Evolutionary conservation across 2,797 vertebrate genomes (phyloP).

Genomic region (Pangasius djambal): DNA sequence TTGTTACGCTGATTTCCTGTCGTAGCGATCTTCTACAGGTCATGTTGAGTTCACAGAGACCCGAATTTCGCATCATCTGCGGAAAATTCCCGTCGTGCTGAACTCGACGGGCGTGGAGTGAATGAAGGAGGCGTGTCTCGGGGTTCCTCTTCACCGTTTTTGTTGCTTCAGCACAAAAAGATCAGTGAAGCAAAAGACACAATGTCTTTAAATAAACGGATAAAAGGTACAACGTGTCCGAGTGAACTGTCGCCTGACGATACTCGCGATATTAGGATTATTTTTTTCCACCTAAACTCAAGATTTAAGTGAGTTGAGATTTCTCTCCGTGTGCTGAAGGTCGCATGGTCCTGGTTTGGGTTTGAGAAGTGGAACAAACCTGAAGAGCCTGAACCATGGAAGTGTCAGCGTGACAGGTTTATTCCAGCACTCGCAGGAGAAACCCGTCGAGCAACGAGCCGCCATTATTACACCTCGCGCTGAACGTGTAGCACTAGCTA

Average conservation of each 20-base stretch:
- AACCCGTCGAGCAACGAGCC: neutral
- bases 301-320: neutral
- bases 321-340: neutral
- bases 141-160: neutral
- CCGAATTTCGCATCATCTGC: neutral
- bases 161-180: neutral
- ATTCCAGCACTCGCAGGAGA: neutral
- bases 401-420: neutral
- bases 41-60: neutral
- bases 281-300: neutral
- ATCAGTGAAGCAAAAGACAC: neutral
- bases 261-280: neutral
- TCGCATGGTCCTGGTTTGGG: neutral
- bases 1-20: neutral
- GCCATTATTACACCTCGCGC: neutral
- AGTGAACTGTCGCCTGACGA: neutral
- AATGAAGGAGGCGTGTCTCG: neutral
- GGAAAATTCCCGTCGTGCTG: neutral
- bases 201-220: neutral
- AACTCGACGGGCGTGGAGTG: neutral
- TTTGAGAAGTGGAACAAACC: conserved; percentile 5
- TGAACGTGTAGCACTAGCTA: neutral
- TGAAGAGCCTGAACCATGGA: neutral
- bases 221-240: neutral
- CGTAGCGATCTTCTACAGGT: neutral